Evolutionary conservation across 2,113 vertebrate species (phyloP).

Genomic region (Enhydra lutris): DNA sequence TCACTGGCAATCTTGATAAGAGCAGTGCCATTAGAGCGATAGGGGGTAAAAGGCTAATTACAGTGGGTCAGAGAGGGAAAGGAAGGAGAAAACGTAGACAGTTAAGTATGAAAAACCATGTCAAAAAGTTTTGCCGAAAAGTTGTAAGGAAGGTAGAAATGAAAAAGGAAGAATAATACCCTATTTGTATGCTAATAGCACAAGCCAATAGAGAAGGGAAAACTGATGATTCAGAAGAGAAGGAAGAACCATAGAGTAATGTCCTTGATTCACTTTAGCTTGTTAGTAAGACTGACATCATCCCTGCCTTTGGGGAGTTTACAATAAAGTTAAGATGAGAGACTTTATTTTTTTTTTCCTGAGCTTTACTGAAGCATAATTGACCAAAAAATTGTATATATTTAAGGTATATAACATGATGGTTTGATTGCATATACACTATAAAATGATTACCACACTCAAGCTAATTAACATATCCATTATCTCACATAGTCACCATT

Average conservation of each 20-base stretch:
- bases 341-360: background rate
- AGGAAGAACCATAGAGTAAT: background rate
- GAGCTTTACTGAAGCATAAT: background rate
- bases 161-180: background rate
- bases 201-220: background rate
- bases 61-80: background rate
- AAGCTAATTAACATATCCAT: background rate
- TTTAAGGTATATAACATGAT: background rate
- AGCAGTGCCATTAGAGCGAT: background rate
- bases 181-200: background rate
- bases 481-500: background rate
- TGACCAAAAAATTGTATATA: background rate
- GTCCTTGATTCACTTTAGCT: background rate
- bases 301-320: background rate
- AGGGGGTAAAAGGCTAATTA: background rate
- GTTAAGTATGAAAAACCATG: background rate
- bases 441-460: background rate
- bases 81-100: background rate
- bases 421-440: background rate
- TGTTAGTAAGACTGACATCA: background rate
- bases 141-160: background rate
- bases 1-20: background rate
- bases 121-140: background rate
- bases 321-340: background rate
- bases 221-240: conserved; percentile 4